Evolutionary conservation across 2,113 vertebrate species (phyloP).

Genomic region (Myodes glareolus): DNA sequence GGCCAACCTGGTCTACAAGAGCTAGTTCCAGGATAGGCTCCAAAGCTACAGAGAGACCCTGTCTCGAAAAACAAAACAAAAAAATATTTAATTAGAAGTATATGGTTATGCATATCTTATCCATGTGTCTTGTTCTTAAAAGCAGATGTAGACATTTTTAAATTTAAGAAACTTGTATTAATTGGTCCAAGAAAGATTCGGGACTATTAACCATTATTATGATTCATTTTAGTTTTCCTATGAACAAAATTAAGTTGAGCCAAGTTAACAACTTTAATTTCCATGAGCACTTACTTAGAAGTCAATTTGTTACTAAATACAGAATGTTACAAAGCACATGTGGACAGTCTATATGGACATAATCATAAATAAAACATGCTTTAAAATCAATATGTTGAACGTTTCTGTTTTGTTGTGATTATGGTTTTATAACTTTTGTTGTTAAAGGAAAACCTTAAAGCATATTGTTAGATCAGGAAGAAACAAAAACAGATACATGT

Average conservation of each 20-base stretch:
- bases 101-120: not conserved
- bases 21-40: too few relatives aligned
- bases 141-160: not conserved
- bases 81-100: not conserved
- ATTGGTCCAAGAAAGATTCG: not conserved
- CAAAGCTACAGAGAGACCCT: too few relatives aligned
- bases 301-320: not conserved
- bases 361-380: not conserved
- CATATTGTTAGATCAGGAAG: not conserved
- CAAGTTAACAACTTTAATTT: not conserved
- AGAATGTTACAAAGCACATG: not conserved
- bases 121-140: not conserved
- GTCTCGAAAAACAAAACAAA: too few relatives aligned
- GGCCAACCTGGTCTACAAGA: too few relatives aligned
- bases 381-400: not conserved
- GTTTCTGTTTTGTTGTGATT: not conserved
- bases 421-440: not conserved
- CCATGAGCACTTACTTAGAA: not conserved
- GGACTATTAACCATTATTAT: not conserved
- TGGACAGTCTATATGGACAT: not conserved
- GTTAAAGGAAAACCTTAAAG: not conserved
- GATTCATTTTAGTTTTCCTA: not conserved
- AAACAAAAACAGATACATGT: not conserved
- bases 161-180: not conserved
- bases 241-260: not conserved